Percentiles rank a stretch among this genome's conserved stretches.
These are phyloP conservation scores for Plebejus argus DNA, from an alignment of 2,888 invertebrate species.

Conservation along the genomic window DNA sequence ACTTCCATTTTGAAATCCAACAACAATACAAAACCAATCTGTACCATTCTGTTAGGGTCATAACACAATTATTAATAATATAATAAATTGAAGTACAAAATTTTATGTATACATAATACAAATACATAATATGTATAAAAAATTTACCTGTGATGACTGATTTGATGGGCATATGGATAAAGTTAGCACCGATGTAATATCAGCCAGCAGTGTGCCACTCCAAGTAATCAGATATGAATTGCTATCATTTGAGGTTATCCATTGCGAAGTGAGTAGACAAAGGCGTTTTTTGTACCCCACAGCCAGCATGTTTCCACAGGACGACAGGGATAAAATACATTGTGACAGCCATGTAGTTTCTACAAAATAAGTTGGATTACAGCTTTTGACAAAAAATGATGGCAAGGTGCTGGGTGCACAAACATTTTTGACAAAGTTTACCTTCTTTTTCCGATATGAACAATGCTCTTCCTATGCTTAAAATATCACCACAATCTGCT, in stretches of 20 bases:
- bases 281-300: constrained; percentile 66
- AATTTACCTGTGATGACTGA: constrained; percentile 70
- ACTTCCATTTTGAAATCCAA: constrained; percentile 92
- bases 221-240: constrained; percentile 71
- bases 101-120: not conserved
- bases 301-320: constrained; percentile 69
- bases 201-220: constrained; percentile 71
- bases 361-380: constrained; percentile 46
- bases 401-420: not conserved
- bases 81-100: not conserved
- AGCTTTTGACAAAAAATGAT: not conserved
- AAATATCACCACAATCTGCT: constrained; percentile 82
- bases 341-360: constrained; percentile 71
- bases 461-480: constrained; percentile 79
- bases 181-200: constrained; percentile 62
- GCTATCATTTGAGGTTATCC: constrained; percentile 70
- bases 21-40: constrained; percentile 96
- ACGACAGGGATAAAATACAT: constrained; percentile 68
- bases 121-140: constrained; percentile 10
- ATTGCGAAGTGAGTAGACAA: constrained; percentile 69
- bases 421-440: constrained; percentile 40
- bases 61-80: no score
- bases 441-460: constrained; percentile 79
- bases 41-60: constrained; percentile 81
- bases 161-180: constrained; percentile 70